phyloP scores from a whole-genome alignment of 2,888 invertebrate species.

The Eumerus sabulonum region DNA sequence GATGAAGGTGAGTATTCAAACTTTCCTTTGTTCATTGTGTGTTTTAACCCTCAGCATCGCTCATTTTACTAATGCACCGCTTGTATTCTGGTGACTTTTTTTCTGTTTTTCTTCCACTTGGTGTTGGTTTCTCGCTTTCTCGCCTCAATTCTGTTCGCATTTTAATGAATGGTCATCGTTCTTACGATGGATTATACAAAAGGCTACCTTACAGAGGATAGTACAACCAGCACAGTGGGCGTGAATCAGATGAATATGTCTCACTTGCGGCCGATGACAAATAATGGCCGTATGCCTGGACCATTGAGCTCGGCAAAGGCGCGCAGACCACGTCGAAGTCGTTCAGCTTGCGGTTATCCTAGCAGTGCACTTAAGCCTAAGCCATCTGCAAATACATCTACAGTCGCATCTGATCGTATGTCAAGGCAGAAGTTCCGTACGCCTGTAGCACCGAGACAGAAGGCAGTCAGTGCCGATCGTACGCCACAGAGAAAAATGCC shows the following conservation, averaged over 20 bases:
- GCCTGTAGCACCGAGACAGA: constrained; percentile 74
- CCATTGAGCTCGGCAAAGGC: constrained; percentile 77
- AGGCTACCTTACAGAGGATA: constrained; percentile 79
- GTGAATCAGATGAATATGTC: constrained; percentile 57
- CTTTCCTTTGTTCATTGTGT: neutral
- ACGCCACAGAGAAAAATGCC: constrained; percentile 68
- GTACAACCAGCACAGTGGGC: constrained; percentile 70
- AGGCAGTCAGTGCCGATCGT: constrained; percentile 77
- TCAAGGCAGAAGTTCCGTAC: constrained; percentile 76
- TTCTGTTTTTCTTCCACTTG: constrained; percentile 41
- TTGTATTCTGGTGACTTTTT: constrained; percentile 24
- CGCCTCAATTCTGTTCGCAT: constrained; percentile 6
- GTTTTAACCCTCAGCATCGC: neutral
- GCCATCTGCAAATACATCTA: constrained; percentile 18
- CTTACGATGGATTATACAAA: constrained; percentile 61
- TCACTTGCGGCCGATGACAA: constrained; percentile 30
- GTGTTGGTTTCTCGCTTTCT: constrained; percentile 38
- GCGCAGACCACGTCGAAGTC: constrained; percentile 76
- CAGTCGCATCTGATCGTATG: constrained; percentile 62
- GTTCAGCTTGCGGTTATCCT: constrained; percentile 74
- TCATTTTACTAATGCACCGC: constrained; percentile 27
- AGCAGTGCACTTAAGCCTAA: constrained; percentile 67
- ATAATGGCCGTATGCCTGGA: constrained; percentile 74
- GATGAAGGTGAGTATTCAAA: constrained; percentile 52
- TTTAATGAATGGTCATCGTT: no score